phyloP scores from a whole-genome alignment of 2,888 invertebrate species.

The Prenolepis imparis region DNA sequence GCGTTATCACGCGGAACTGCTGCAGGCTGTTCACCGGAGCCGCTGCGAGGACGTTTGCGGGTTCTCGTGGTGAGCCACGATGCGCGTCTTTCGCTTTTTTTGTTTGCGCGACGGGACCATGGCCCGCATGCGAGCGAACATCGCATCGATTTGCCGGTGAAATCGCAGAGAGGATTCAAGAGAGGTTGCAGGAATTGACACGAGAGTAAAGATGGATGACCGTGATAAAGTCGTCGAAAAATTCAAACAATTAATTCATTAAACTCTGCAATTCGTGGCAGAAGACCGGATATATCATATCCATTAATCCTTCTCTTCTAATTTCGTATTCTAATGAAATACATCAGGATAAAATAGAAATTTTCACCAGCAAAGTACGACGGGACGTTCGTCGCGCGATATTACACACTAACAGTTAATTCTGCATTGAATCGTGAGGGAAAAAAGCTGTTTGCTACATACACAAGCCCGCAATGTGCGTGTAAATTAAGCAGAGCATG shows the following conservation, averaged over 20 bases:
- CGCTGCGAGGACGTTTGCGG: constrained; percentile 87
- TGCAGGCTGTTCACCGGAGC: constrained; percentile 93
- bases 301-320: not conserved
- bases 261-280: not conserved
- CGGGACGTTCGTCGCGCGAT: constrained; percentile 33
- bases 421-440: constrained; percentile 25
- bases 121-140: constrained; percentile 30
- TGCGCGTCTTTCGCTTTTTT: constrained; percentile 34
- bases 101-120: constrained; percentile 40
- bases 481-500: constrained; percentile 30
- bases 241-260: not conserved
- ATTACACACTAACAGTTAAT: constrained; percentile 17
- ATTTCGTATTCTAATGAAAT: not conserved
- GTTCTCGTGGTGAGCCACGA: constrained; percentile 58
- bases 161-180: not conserved
- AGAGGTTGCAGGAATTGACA: not conserved
- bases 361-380: constrained; percentile 36
- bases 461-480: constrained; percentile 39
- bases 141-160: constrained; percentile 25
- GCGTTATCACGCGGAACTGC: constrained; percentile 92
- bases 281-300: not conserved
- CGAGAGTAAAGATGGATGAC: not conserved
- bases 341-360: not conserved
- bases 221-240: not conserved
- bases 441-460: constrained; percentile 33